Base-by-base conservation (phyloP, 2,797 vertebrate species). In the Enteromius mattozi region DNA sequence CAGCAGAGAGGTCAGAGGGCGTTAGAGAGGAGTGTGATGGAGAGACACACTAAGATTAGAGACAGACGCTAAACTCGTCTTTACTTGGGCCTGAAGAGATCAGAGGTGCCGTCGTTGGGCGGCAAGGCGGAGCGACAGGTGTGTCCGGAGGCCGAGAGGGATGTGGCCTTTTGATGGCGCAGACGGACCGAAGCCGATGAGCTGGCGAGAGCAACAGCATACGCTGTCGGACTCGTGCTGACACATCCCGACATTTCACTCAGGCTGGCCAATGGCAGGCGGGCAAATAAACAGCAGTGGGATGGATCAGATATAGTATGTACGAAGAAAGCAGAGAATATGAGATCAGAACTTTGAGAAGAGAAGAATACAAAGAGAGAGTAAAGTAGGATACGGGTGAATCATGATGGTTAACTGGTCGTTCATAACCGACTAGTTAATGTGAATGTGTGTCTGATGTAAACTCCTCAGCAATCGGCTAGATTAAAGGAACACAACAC, bases 151-250 rank as follows among this genome's bases (percentile, higher is more conserved):
- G 94, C 95, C 87, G 95, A 95, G 92, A 93, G 89, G 90, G 95
- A 96, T 90, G 95, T 91, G 65, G 94, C 94, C 93, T 95, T 96
- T 94, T 95, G 95, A 94, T 95, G 95, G 92, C 94, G 94, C 92
- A 95, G 94, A 90, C 92, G 93, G 91, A 94, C 89, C 76, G 94
- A 94, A 93, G 94, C 92, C 81, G 95, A 94, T 86, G 94, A 93
- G 90, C 93, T 92, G 78, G 94, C 89, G 89, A 93, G 94, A 91
- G 94, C 83, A 90, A 93, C 94, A 87, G 94, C 49, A 35, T 89
- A 88, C 17, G 88, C 91, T 91, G 95, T 94, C 4, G 81, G 81
- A 90, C 93, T 95, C 90, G 94, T 92, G 92, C 94, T 92, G 92
- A 94, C 90, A 51, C 92, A 92, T 92, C 94, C 89, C 82, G 94